Evolutionary conservation across 2,888 invertebrate species (phyloP).

Genomic region (Eledona agricola): DNA sequence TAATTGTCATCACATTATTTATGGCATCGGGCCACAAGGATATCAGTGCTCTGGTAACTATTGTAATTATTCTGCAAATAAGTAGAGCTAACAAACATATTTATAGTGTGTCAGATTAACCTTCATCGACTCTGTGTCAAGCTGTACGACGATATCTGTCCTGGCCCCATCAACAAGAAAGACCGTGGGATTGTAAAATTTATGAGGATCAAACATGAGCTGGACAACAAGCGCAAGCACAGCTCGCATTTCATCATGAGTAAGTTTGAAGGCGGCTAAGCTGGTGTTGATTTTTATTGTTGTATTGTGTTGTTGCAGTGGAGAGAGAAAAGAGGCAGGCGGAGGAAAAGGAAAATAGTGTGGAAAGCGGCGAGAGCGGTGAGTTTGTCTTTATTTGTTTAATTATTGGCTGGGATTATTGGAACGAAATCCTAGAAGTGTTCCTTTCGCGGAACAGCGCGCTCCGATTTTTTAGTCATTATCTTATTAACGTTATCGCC

Average conservation of each 20-base stretch:
- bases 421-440: too few relatives aligned
- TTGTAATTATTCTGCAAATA: slow-evolving; percentile 18
- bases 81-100: slow-evolving; percentile 22
- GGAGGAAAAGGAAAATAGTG: slow-evolving; percentile 56
- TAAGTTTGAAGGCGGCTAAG: slow-evolving; percentile 52
- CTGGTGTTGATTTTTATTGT: slow-evolving; percentile 17
- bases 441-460: too few relatives aligned
- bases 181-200: slow-evolving; percentile 58
- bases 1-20: slow-evolving; percentile 90
- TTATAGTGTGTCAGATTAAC: slow-evolving; percentile 60
- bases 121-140: slow-evolving; percentile 60
- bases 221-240: slow-evolving; percentile 61
- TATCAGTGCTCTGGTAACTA: slow-evolving; percentile 89
- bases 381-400: slow-evolving; percentile 44
- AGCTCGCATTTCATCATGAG: slow-evolving; percentile 62
- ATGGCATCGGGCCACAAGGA: slow-evolving; percentile 97
- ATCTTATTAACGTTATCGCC: too few relatives aligned
- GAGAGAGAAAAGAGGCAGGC: slow-evolving; percentile 58
- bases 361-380: slow-evolving; percentile 55
- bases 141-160: slow-evolving; percentile 60
- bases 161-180: slow-evolving; percentile 60
- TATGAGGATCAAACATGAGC: slow-evolving; percentile 57
- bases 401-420: too few relatives aligned
- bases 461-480: too few relatives aligned
- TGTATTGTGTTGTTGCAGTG: slow-evolving; percentile 50